Evolutionary conservation across 2,113 vertebrate genomes (phyloP).

Genomic region (Ochotona princeps): DNA sequence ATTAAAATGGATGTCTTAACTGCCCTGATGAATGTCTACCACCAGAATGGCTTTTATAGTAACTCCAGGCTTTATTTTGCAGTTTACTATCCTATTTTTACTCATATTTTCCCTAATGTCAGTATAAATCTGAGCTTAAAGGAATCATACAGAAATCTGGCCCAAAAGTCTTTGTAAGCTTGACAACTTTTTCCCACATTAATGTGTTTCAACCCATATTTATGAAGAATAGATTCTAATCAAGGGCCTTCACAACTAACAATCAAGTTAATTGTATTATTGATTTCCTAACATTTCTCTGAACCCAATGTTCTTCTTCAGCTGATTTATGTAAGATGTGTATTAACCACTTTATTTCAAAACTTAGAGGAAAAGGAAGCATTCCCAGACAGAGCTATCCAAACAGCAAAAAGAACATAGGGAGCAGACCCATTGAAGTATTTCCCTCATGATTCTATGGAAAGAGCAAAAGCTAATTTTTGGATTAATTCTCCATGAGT

Average conservation of each 20-base stretch:
- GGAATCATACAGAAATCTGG: conserved; percentile 4
- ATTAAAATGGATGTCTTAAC: no score
- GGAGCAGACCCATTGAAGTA: background rate
- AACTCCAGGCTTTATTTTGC: background rate
- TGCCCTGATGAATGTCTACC: no score
- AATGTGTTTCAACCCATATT: background rate
- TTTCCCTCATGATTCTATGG: background rate
- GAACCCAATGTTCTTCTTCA: background rate
- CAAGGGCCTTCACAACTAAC: conserved; percentile 16
- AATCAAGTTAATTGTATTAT: background rate
- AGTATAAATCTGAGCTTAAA: conserved; percentile 11
- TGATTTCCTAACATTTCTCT: conserved; percentile 2
- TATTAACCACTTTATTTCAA: conserved; percentile 1
- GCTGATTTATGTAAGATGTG: background rate
- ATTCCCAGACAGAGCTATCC: background rate
- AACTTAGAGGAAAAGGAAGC: background rate
- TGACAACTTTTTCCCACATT: background rate
- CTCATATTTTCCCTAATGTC: background rate
- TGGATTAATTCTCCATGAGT: background rate
- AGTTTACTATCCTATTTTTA: background rate
- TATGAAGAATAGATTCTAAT: conserved; percentile 16
- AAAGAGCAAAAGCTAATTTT: background rate
- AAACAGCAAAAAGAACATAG: background rate
- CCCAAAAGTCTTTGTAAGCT: background rate
- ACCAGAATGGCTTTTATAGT: background rate